Percentiles rank a stretch among this genome's conserved stretches.
These are phyloP conservation scores for Diadema setosum DNA, from an alignment of 35 echinoderm and acorn worm species.

Conservation along the genomic window DNA sequence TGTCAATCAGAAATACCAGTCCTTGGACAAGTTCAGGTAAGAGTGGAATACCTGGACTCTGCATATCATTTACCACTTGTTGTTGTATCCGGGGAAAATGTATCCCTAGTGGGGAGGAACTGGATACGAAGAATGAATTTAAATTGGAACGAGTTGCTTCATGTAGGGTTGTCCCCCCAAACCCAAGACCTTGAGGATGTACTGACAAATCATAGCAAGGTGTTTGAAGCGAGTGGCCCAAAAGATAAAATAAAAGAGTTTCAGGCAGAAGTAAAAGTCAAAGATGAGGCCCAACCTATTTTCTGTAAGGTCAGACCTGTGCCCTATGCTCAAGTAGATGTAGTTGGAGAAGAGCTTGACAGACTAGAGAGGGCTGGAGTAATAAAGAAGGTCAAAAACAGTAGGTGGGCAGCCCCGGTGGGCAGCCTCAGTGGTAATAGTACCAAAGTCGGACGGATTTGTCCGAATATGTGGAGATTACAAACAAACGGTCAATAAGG, in stretches of 20 bases:
- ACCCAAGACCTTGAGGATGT: neutral
- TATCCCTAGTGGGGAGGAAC: conserved; percentile 26
- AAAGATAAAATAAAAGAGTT: neutral
- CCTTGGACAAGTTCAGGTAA: conserved; percentile 8
- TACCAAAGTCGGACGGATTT: conserved; percentile 30
- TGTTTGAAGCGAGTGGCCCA: neutral
- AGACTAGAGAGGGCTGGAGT: neutral
- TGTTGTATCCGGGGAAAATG: conserved; percentile 17
- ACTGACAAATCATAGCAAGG: neutral
- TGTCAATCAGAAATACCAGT: neutral
- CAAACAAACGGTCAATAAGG: conserved; percentile 57
- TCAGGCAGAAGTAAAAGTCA: conserved; percentile 34
- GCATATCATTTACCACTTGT: conserved; percentile 18
- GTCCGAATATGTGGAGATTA: conserved; percentile 59
- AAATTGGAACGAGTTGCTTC: conserved; percentile 18
- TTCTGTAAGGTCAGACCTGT: conserved; percentile 51
- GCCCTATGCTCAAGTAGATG: conserved; percentile 34
- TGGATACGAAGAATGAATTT: conserved; percentile 8
- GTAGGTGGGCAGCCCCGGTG: neutral
- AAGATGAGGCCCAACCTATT: neutral
- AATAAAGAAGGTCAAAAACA: neutral
- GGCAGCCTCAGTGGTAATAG: too few species aligned
- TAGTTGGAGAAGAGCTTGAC: conserved; percentile 41
- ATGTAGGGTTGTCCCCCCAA: neutral
- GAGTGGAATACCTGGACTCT: neutral